A percentile compares a stretch with the other conserved stretches of the same genome.
Conservation (phyloP, 2,888 invertebrate genomes). For the Scrobipalpa costella region DNA sequence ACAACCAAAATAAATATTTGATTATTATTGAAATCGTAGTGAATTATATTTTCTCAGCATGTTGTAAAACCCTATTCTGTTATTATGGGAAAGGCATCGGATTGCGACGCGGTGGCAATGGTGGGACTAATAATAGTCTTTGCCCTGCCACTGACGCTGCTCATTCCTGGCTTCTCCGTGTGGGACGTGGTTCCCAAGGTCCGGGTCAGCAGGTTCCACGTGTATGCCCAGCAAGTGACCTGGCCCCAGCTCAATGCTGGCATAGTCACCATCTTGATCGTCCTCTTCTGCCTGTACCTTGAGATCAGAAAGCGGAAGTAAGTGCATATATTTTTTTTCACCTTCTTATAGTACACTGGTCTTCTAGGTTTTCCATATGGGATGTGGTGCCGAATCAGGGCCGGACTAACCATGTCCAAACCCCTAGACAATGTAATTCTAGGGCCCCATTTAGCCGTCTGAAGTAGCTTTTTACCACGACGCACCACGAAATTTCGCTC, state of each 20-base stretch:
- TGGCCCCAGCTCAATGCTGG: slow-evolving; percentile 62
- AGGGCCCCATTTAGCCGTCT: too few species aligned
- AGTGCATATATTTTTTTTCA: slow-evolving; percentile 36
- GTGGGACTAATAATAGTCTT: slow-evolving; percentile 55
- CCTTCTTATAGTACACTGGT: neutral
- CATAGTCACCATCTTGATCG: slow-evolving; percentile 45
- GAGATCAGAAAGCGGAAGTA: slow-evolving; percentile 70
- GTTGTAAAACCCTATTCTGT: slow-evolving; percentile 20
- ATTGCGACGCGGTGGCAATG: slow-evolving; percentile 44
- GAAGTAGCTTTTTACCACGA: too few species aligned
- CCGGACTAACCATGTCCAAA: too few species aligned
- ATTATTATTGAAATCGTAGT: neutral
- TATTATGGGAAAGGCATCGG: slow-evolving; percentile 49
- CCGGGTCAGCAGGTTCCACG: slow-evolving; percentile 55
- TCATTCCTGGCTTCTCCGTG: slow-evolving; percentile 63
- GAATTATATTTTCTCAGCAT: neutral
- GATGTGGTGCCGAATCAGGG: neutral
- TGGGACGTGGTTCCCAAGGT: slow-evolving; percentile 68
- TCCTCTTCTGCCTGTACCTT: slow-evolving; percentile 65
- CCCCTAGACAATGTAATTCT: too few species aligned
- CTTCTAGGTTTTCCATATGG: neutral
- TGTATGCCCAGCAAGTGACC: slow-evolving; percentile 52
- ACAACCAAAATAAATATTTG: neutral
- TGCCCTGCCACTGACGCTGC: slow-evolving; percentile 60
- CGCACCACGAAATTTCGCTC: too few species aligned